Evolutionary conservation across 2,797 vertebrate species (phyloP).

Genomic region (Galago senegalensis): DNA sequence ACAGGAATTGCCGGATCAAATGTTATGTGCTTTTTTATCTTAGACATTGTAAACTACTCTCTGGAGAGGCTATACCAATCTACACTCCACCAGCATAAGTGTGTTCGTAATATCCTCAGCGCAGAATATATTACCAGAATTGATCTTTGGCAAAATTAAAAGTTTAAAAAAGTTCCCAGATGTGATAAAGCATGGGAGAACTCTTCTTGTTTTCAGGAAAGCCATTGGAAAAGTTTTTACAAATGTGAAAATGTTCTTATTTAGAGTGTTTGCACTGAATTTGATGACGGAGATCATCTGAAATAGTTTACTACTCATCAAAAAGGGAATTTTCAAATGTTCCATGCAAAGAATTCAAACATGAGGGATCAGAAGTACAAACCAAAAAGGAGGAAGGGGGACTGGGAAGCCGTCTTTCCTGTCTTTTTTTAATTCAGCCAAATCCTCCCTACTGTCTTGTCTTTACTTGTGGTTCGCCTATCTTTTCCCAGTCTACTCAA

Average conservation of each 20-base stretch:
- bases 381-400: neutral
- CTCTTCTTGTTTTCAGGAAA: neutral
- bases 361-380: neutral
- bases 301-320: neutral
- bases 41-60: neutral
- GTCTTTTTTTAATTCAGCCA: neutral
- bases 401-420: neutral
- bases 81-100: neutral
- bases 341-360: neutral
- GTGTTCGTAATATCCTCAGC: neutral
- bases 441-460: neutral
- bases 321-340: constrained; percentile 22
- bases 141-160: constrained; percentile 2
- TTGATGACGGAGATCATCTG: constrained; percentile 9
- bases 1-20: neutral
- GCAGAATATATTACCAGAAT: neutral
- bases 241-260: constrained; percentile 21
- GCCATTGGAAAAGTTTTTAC: neutral
- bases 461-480: neutral
- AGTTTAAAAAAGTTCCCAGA: neutral
- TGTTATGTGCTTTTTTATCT: neutral
- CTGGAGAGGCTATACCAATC: neutral
- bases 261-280: constrained; percentile 10
- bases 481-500: neutral
- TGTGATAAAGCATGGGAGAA: neutral